Base-by-base conservation (phyloP, 2,113 vertebrate species). In the Etheostoma cragini region DNA sequence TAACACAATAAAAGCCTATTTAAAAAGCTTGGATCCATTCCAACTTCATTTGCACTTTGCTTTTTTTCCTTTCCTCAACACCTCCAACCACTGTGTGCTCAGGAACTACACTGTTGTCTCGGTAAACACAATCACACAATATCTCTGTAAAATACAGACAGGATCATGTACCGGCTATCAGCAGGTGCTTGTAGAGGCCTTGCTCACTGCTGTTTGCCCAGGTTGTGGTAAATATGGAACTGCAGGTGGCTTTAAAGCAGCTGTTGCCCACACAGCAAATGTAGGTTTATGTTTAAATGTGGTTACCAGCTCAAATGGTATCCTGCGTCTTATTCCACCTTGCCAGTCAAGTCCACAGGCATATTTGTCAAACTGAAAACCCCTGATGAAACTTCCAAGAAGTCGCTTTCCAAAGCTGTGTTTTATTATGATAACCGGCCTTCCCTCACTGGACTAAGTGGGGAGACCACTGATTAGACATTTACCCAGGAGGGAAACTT, bases 401-500 rank as follows among this genome's bases (percentile, higher is more conserved):
- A 24, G 78, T 79, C n/a, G 17, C 71, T 76, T 63, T 47, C 63
- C 54, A 68, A 73, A 83, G 62, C 63, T 30, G 17, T 64, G 81
- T 85, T 91, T 88, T 89, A 92, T 89, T 89, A 84, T 81, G 84
- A 90, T 84, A 93, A 89, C 84, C 84, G 88, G 84, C 63, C 69
- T 79, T 86, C 61, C 79, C 82, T 87, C 72, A 62, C 54, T 86
- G 72, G 78, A 84, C 78, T 80, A 76, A 90, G 70, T 72, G 85
- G 65, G 81, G 77, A 88, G 74, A 70, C 70, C 67, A 79, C 83
- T 89, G 88, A 93, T 93, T 94, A 89, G 84, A 88, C 79, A 82
- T 87, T 87, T 76, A 74, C 73, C 88, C 74, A 61, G 45, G 45
- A 63, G 82, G 90, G 89, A 0, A 21, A 62, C 62, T 70, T 66